phyloP scores from a whole-genome alignment of 2,797 vertebrate species.

The Microcaecilia unicolor region DNA sequence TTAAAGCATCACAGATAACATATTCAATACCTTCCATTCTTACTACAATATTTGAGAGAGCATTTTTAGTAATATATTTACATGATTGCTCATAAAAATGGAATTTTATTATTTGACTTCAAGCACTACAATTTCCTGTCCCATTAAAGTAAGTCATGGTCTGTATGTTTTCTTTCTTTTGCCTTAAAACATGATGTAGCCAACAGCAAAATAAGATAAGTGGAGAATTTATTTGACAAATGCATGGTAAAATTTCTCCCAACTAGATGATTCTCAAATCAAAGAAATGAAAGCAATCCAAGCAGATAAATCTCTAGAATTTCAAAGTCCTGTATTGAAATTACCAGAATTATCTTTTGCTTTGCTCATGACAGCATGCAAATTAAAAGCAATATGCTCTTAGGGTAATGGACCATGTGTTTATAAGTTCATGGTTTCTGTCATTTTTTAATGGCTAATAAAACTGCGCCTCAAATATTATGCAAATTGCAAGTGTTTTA shows the following conservation, averaged over 20 bases:
- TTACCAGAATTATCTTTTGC: constrained; percentile 32
- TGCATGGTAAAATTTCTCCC: constrained; percentile 26
- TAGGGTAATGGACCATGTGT: constrained; percentile 43
- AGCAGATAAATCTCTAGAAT: constrained; percentile 38
- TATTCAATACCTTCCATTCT: too few species aligned
- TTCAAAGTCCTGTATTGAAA: constrained; percentile 34
- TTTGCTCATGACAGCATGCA: constrained; percentile 44
- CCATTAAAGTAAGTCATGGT: constrained; percentile 33
- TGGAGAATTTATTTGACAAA: constrained; percentile 41
- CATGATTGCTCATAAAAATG: constrained; percentile 32
- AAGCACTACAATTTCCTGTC: constrained; percentile 22
- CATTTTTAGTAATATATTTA: constrained; percentile 24
- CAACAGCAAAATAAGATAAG: constrained; percentile 34
- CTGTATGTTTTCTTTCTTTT: constrained; percentile 19
- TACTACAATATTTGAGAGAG: constrained; percentile 17
- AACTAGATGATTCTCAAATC: constrained; percentile 37
- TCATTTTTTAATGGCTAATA: constrained; percentile 46
- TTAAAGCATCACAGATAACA: too few species aligned
- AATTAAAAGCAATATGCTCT: constrained; percentile 50
- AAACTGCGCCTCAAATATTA: constrained; percentile 38
- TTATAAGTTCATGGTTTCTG: constrained; percentile 41
- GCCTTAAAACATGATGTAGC: constrained; percentile 14
- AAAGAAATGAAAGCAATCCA: constrained; percentile 32
- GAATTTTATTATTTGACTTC: constrained; percentile 34
- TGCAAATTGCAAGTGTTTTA: constrained; percentile 17